Base-by-base conservation (phyloP, 2,113 vertebrate genomes). In the Ceyx melanurus region DNA sequence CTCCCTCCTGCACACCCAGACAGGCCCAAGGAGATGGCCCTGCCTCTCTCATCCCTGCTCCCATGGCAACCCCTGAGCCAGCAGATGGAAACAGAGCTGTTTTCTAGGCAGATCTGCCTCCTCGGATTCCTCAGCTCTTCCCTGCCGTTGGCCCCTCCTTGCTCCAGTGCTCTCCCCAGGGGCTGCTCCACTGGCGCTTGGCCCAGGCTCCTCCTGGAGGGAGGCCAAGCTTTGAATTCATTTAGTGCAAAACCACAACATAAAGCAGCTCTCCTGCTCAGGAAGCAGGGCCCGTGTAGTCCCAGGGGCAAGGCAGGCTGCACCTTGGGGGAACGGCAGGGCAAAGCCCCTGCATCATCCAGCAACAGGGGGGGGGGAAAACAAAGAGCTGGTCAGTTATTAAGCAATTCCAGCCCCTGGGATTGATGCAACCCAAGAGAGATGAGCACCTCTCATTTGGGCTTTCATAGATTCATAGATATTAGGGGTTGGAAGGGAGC, bases 181-280 rank as follows among this genome's bases (percentile, higher is more conserved):
- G 96, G 90, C 92, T 93, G 92, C 71, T 88, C 91, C 1, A 25
- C 91, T 96, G 96, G 96, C 96, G 90, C 73, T 42, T 67, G 87
- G 95, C 96, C 96, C 92, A 75, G 96, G 74, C 86, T 77, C 57
- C 1, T 94, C 87, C 91, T 97, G 96, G 97, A 95, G 75, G 54
- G 70, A 89, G 74, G 96, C 97, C 97, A 97, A 91, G 91, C 95
- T 95, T 94, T 95, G 96, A 95, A 93, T 95, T 92, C 95, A 88
- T 94, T 94, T 95, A 96, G 84, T 92, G 37, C 37, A 90, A 96
- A 96, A 96, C 96, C 96, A 96, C 96, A 95, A 96, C 96, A 96
- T 89, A 94, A 92, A 93, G 95, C 96, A 94, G 95, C 96, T 96
- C 95, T 96, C 95, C 84, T 92, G 94, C 94, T 96, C 95, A 95